Percentiles rank a stretch among this genome's conserved stretches.
These are phyloP conservation scores for Trissolcus basalis DNA, from an alignment of 1,140 invertebrate genomes.

Conservation along the genomic window DNA sequence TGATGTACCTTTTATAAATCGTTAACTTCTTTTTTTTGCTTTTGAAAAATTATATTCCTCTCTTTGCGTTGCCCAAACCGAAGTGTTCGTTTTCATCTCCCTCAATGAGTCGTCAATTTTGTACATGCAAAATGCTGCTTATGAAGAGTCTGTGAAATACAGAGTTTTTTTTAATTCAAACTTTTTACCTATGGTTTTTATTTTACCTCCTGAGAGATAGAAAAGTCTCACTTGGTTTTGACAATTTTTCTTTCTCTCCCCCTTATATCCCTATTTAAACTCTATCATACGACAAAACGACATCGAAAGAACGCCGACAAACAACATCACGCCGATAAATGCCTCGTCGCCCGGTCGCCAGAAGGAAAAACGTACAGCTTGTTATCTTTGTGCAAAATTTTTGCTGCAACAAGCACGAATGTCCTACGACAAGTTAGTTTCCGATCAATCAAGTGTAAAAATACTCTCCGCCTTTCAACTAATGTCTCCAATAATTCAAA, in stretches of 20 bases:
- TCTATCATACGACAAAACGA: slow-evolving; percentile 45
- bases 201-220: too few species aligned
- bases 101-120: neutral
- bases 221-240: neutral
- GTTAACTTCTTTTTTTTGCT: slow-evolving; percentile 36
- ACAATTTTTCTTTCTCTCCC: neutral
- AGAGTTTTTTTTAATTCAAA: too few species aligned
- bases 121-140: too few species aligned
- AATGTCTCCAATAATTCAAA: slow-evolving; percentile 52
- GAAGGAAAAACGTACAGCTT: slow-evolving; percentile 17
- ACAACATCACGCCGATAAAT: slow-evolving; percentile 52
- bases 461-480: slow-evolving; percentile 51
- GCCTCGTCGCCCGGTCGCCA: slow-evolving; percentile 35
- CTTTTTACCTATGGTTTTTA: neutral
- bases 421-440: slow-evolving; percentile 45
- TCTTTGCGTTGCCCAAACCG: slow-evolving; percentile 34
- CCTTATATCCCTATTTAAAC: slow-evolving; percentile 35
- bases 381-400: slow-evolving; percentile 13
- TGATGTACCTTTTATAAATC: slow-evolving; percentile 51
- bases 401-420: slow-evolving; percentile 34
- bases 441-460: slow-evolving; percentile 53
- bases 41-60: slow-evolving; percentile 56
- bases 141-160: too few species aligned
- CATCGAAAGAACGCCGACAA: slow-evolving; percentile 45
- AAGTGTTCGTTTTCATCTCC: slow-evolving; percentile 29